phyloP scores from a whole-genome alignment of 2,888 invertebrate species.

The Papilio elwesi region DNA sequence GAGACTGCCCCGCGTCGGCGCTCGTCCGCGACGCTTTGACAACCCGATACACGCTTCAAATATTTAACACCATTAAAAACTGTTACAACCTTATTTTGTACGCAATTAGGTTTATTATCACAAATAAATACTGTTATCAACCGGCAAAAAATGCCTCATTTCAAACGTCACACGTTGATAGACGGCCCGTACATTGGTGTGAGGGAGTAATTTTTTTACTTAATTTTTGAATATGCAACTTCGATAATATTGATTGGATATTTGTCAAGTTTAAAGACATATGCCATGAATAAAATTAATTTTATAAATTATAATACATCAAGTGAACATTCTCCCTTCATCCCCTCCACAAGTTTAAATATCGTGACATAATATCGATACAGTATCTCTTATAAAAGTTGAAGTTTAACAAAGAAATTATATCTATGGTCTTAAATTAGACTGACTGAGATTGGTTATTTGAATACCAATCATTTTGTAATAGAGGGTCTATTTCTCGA shows the following conservation, averaged over 20 bases:
- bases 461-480: no score
- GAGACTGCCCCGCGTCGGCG: constrained; percentile 83
- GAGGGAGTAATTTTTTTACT: constrained; percentile 65
- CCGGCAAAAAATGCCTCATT: constrained; percentile 40
- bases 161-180: constrained; percentile 79
- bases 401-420: no score
- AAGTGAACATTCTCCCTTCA: not conserved
- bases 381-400: no score
- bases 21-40: constrained; percentile 84
- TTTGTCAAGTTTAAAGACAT: constrained; percentile 33
- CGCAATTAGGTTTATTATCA: constrained; percentile 49
- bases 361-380: not conserved
- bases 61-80: constrained; percentile 44
- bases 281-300: constrained; percentile 26
- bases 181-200: constrained; percentile 73
- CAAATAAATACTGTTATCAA: constrained; percentile 21
- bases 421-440: no score
- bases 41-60: constrained; percentile 70
- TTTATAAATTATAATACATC: constrained; percentile 10
- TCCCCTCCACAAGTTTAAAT: not conserved
- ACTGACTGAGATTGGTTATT: no score
- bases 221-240: constrained; percentile 74
- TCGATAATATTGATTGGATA: constrained; percentile 69
- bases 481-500: no score
- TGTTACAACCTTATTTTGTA: constrained; percentile 47